Evolutionary conservation across 1,140 invertebrate species (phyloP), one percentile per base, ranked within the genome.

Genomic region (Eupristina koningsbergeri): DNA sequence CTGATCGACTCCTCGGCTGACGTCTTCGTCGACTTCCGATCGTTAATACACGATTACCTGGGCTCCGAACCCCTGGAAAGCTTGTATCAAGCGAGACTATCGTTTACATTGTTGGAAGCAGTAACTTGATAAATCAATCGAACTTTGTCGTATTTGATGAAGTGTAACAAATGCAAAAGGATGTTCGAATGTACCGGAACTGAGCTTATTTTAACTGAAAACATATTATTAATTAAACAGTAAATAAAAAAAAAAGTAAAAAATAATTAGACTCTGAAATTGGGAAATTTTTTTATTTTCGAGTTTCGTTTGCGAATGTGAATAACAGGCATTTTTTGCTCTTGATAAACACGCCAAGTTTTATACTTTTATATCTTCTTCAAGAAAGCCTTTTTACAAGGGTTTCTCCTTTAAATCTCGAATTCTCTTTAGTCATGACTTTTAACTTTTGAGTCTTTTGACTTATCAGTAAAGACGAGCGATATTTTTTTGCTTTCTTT

Each of bases 401-500:
- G 36, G 36, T 41, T 41, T 41, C 19, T 71, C 39, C 67, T 11
- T 19, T n/a, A n/a, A 26, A 39, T 39, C 26, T n/a, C 7, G 22
- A n/a, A 22, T 71, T 11, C 0, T 8, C 36, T 41, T 71, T n/a
- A 71, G 36, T 31, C 36, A 22, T 41, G 67, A 71, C 67, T 71
- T 71, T 67, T 67, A 67, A 71, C 34, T 41, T 71, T 71, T n/a
- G 36, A 71, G 67, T 36, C 67, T 71, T 71, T 71, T 71, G 36
- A 41, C 67, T 71, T 71, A 71, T 71, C 67, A 71, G 67, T 41
- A 22, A 17, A 71, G 9, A 26, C 31, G 8, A 36, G 22, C 13
- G 13, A 1, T n/a, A 41, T 41, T 71, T 26, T 71, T 36, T 67
- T 31, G 13, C 31, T 67, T 39, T 36, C 36, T 41, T 41, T 71